Evolutionary conservation across 2,797 vertebrate genomes (phyloP).

Genomic region (Protonibea diacanthus): DNA sequence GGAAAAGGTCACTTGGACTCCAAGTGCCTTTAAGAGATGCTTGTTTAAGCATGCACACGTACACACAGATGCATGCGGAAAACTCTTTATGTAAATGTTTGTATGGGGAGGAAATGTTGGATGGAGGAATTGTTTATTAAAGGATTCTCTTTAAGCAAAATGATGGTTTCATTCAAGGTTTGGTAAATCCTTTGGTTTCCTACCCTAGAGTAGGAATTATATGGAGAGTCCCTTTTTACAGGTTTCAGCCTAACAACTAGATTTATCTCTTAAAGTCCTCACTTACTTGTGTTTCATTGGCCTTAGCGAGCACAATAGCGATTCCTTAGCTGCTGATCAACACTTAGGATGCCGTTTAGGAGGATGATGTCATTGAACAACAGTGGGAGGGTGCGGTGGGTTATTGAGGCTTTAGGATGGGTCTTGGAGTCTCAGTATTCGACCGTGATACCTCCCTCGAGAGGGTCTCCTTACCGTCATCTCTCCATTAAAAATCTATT

Average conservation of each 20-base stretch:
- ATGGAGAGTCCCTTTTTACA: constrained; percentile 1
- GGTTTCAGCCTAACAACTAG: neutral
- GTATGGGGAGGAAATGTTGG: neutral
- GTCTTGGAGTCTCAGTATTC: constrained; percentile 76
- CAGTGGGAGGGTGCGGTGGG: constrained; percentile 61
- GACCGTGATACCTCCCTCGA: constrained; percentile 80
- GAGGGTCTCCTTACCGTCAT: constrained; percentile 84
- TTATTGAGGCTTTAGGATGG: constrained; percentile 72
- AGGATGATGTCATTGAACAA: constrained; percentile 80
- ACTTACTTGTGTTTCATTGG: constrained; percentile 27
- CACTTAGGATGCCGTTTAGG: constrained; percentile 71
- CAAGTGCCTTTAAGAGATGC: constrained; percentile 37
- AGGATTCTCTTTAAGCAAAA: constrained; percentile 4
- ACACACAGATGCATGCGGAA: constrained; percentile 4
- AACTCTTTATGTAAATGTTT: constrained; percentile 34
- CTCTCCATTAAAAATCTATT: constrained; percentile 86
- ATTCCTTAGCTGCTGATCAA: constrained; percentile 59
- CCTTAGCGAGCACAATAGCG: constrained; percentile 24
- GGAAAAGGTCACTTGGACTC: constrained; percentile 70
- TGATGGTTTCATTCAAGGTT: constrained; percentile 20
- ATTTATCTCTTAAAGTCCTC: constrained; percentile 6
- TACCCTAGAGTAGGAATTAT: neutral
- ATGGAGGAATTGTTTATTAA: constrained; percentile 14
- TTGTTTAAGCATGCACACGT: constrained; percentile 34
- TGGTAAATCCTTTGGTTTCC: neutral